phyloP scores from a whole-genome alignment of 2,113 vertebrate genomes.

The Ploceus nigricollis region DNA sequence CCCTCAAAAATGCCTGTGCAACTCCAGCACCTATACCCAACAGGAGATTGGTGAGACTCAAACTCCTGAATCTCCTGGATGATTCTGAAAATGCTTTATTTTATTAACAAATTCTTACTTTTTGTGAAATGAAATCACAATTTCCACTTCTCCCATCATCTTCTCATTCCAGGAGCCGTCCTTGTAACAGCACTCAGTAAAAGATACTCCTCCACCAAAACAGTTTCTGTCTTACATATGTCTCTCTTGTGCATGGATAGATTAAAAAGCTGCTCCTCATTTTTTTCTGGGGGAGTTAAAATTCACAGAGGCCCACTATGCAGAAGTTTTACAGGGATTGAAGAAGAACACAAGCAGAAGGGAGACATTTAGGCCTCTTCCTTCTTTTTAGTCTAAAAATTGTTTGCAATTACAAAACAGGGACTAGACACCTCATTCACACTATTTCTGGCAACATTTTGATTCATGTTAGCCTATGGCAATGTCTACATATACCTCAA shows the following conservation, averaged over 20 bases:
- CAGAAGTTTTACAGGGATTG: background rate
- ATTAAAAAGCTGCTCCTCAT: background rate
- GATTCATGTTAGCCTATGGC: background rate
- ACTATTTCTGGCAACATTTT: background rate
- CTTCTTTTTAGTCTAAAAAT: constrained; percentile 12
- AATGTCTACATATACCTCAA: background rate
- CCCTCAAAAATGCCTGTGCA: background rate
- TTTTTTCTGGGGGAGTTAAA: background rate
- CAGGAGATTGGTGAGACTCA: background rate
- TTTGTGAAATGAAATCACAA: background rate
- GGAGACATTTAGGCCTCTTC: background rate
- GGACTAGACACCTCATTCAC: background rate
- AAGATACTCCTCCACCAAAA: background rate
- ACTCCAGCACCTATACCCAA: background rate
- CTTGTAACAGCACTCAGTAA: background rate
- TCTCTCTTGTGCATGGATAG: background rate
- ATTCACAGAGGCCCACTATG: background rate
- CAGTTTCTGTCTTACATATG: background rate
- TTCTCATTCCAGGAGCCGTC: background rate
- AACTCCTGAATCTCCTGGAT: background rate
- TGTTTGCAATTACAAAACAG: background rate
- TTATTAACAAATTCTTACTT: background rate
- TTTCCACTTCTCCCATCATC: background rate
- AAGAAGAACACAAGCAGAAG: background rate
- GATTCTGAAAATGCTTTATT: background rate